Conservation (phyloP, 2,797 vertebrate species). For the Enteromius argenteus region DNA sequence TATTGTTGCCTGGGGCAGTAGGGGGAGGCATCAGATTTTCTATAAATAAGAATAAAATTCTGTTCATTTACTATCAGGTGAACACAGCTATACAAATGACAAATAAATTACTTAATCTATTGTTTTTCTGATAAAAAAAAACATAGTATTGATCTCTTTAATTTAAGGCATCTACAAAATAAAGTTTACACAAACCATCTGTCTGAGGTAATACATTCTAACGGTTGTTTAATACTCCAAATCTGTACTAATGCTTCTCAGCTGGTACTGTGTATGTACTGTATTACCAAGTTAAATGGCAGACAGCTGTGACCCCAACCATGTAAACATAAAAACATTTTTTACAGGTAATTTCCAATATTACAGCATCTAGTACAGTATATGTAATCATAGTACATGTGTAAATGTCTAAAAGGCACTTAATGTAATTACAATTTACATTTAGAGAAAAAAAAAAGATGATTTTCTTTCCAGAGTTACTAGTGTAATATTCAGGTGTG, state of each 20-base stretch:
- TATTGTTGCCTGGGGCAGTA: neutral
- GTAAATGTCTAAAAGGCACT: slow-evolving; percentile 37
- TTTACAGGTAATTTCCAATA: neutral
- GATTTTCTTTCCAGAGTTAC: neutral
- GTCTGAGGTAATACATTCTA: slow-evolving; percentile 12
- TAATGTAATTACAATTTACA: neutral
- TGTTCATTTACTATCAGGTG: neutral
- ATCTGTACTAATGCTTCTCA: neutral
- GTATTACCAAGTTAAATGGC: neutral
- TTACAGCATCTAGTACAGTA: neutral
- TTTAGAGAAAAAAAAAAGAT: neutral
- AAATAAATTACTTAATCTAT: neutral
- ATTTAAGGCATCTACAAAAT: slow-evolving; percentile 41
- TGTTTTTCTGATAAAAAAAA: neutral
- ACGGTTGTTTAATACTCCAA: neutral
- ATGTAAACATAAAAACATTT: slow-evolving; percentile 4
- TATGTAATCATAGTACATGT: neutral
- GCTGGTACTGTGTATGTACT: neutral
- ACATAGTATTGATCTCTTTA: slow-evolving; percentile 4
- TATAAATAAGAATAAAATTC: neutral
- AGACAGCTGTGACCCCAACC: neutral
- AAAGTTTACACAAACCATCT: neutral
- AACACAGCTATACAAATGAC: neutral
- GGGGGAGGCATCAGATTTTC: neutral
- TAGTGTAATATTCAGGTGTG: neutral